Conservation (phyloP, 2,797 vertebrate genomes). For the Prunella strophiata region DNA sequence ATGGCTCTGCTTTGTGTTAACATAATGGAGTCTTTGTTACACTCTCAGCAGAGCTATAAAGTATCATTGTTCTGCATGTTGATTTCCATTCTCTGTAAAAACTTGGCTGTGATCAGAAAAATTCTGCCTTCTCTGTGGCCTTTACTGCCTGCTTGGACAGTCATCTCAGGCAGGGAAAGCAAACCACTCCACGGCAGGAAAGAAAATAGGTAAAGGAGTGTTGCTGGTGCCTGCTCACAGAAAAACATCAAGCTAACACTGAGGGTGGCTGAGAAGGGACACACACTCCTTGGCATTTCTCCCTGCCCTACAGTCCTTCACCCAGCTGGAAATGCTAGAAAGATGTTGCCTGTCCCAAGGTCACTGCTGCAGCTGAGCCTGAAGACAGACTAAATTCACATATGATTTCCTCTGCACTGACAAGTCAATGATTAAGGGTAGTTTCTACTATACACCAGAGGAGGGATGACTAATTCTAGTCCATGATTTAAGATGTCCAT, state of each 20-base stretch:
- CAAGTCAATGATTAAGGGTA: not conserved
- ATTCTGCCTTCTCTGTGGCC: not conserved
- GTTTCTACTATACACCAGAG: not conserved
- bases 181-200: not conserved
- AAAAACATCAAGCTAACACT: not conserved
- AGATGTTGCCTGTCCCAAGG: constrained; percentile 4
- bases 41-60: not conserved
- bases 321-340: not conserved
- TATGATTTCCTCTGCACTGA: not conserved
- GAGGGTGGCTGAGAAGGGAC: not conserved
- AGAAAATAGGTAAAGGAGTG: not conserved
- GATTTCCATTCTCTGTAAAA: constrained; percentile 23
- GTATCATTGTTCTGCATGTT: constrained; percentile 37
- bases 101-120: constrained; percentile 11
- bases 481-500: not conserved
- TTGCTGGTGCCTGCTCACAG: not conserved
- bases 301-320: not conserved
- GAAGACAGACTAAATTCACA: not conserved
- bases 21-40: not conserved
- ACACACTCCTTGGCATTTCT: not conserved
- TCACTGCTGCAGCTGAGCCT: not conserved
- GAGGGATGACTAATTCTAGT: not conserved
- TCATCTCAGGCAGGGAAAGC: not conserved
- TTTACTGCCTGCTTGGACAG: not conserved
- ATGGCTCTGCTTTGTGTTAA: constrained; percentile 34